phyloP scores from a whole-genome alignment of 2,113 vertebrate species.

The Prionailurus viverrinus region DNA sequence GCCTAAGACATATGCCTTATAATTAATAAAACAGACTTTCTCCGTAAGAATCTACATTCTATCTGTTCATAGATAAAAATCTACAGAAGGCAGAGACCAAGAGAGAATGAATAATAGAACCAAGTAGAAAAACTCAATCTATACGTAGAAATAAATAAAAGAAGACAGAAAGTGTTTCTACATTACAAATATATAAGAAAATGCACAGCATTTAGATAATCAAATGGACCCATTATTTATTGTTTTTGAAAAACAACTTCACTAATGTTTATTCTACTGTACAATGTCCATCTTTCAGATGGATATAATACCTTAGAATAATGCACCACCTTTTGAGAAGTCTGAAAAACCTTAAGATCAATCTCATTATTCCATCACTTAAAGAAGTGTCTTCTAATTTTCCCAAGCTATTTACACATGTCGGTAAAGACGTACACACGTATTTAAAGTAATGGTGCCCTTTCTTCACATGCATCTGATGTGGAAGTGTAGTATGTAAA shows the following conservation, averaged over 20 bases:
- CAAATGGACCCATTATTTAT: slow-evolving; percentile 46
- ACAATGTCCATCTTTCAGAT: slow-evolving; percentile 59
- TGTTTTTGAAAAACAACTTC: slow-evolving; percentile 31
- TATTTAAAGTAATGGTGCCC: not conserved
- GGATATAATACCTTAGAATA: slow-evolving; percentile 59
- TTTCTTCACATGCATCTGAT: not conserved
- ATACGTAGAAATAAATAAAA: slow-evolving; percentile 36
- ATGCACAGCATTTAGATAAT: slow-evolving; percentile 10
- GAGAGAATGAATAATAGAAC: slow-evolving; percentile 69
- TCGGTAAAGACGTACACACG: no score
- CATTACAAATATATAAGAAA: slow-evolving; percentile 41
- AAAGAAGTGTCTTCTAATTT: not conserved
- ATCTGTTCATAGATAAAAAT: slow-evolving; percentile 59
- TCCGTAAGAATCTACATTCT: slow-evolving; percentile 52
- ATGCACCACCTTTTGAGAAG: not conserved
- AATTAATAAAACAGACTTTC: slow-evolving; percentile 77
- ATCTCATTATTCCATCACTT: not conserved
- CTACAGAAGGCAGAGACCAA: slow-evolving; percentile 67
- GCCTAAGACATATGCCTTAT: slow-evolving; percentile 67
- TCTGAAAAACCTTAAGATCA: slow-evolving; percentile 14
- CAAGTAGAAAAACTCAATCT: slow-evolving; percentile 60
- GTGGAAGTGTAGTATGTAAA: not conserved
- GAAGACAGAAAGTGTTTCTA: slow-evolving; percentile 4
- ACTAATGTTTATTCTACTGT: slow-evolving; percentile 62
- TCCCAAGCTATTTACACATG: not conserved